phyloP scores from a whole-genome alignment of 1,140 invertebrate genomes.

The Oscheius sp. region DNA sequence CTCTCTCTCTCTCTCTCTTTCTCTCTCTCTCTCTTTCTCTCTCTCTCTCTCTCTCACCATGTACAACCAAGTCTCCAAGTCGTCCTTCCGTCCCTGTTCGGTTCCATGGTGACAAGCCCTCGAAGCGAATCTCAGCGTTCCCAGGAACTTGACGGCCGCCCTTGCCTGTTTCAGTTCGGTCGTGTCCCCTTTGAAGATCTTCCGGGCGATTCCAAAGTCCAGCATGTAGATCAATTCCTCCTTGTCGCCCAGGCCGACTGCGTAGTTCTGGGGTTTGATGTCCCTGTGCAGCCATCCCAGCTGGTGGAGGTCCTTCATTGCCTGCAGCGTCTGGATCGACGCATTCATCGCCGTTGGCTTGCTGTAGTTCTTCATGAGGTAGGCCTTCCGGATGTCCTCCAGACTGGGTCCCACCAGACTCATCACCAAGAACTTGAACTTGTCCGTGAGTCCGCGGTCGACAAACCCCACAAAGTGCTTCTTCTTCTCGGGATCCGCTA shows the following conservation, averaged over 20 bases:
- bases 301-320: constrained; percentile 31
- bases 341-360: constrained; percentile 5
- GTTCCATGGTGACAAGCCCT: constrained; percentile 9
- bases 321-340: constrained; percentile 28
- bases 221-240: constrained; percentile 16
- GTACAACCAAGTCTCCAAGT: constrained; percentile 32
- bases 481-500: constrained; percentile 25
- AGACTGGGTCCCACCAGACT: constrained; percentile 25
- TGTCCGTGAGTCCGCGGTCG: constrained; percentile 8
- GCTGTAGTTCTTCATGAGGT: too few relatives aligned
- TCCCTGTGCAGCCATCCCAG: constrained; percentile 32
- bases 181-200: constrained; percentile 10
- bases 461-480: constrained; percentile 28
- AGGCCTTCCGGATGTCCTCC: constrained; percentile 26
- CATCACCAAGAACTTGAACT: constrained; percentile 36
- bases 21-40: too few relatives aligned
- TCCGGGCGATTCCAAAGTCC: constrained; percentile 30
- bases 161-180: not conserved
- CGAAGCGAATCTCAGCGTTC: constrained; percentile 24
- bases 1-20: too few relatives aligned
- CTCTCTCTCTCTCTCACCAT: too few relatives aligned
- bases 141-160: constrained; percentile 19
- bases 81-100: constrained; percentile 34
- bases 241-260: not conserved
- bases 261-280: constrained; percentile 33